Conservation (phyloP, 1,140 invertebrate species). For the Helicoverpa armigera region DNA sequence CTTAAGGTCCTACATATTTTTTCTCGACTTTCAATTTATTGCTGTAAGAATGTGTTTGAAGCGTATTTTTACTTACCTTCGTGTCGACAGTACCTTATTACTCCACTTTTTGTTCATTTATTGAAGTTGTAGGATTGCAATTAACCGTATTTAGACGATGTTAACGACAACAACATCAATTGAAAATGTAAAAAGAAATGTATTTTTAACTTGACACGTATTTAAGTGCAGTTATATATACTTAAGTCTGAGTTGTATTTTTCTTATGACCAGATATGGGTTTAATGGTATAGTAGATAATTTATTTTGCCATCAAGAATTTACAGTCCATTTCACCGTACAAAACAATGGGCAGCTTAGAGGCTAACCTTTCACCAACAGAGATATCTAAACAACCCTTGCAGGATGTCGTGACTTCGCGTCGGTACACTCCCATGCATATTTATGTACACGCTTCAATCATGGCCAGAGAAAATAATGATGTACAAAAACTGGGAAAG, state of each 20-base stretch:
- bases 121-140: background rate
- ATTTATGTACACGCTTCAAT: conserved; percentile 48
- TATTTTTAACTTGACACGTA: background rate
- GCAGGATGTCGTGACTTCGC: conserved; percentile 45
- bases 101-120: background rate
- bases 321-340: conserved; percentile 16
- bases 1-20: background rate
- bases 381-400: conserved; percentile 43
- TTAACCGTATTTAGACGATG: conserved; percentile 16
- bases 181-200: background rate
- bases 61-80: conserved; percentile 12
- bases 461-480: conserved; percentile 48
- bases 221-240: background rate
- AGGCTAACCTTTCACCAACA: conserved; percentile 53
- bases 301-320: conserved; percentile 15
- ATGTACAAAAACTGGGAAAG: conserved; percentile 46
- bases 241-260: background rate
- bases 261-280: background rate
- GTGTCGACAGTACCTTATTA: conserved; percentile 1
- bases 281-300: background rate
- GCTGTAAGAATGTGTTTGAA: conserved; percentile 11
- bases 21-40: background rate
- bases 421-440: conserved; percentile 22
- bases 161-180: too few relatives aligned
- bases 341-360: conserved; percentile 30